phyloP scores from a whole-genome alignment of 2,888 invertebrate species.

The Heliconius sara region DNA sequence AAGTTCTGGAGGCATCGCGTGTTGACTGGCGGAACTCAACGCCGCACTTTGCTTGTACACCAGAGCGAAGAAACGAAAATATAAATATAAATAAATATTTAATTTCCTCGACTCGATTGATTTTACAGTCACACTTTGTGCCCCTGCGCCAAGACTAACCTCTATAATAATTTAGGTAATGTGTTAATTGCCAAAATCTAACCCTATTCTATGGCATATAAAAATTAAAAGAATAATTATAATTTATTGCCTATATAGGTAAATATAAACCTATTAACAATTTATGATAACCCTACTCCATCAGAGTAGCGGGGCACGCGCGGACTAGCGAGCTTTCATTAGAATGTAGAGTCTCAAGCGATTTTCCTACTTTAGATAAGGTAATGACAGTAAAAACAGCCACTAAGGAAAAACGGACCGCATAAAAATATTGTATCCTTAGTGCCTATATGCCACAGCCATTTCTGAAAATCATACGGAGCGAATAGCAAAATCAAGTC shows the following conservation, averaged over 20 bases:
- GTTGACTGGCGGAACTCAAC: too few species aligned
- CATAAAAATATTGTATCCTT: conserved; percentile 84
- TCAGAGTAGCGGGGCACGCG: conserved; percentile 79
- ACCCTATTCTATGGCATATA: too few species aligned
- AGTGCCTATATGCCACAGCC: conserved; percentile 76
- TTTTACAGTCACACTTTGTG: too few species aligned
- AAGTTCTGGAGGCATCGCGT: too few species aligned
- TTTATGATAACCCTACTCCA: conserved; percentile 59
- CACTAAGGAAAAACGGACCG: conserved; percentile 74
- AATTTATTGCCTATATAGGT: neutral
- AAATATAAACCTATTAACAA: neutral
- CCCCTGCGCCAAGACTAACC: too few species aligned
- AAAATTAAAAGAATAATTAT: too few species aligned
- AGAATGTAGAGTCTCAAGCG: conserved; percentile 81
- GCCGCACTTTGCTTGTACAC: too few species aligned
- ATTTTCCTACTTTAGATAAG: conserved; percentile 83
- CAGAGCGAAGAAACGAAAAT: too few species aligned
- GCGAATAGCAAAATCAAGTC: conserved; percentile 72
- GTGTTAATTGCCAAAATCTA: too few species aligned
- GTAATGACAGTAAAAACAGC: conserved; percentile 79
- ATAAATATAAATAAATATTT: too few species aligned
- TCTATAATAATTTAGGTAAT: too few species aligned
- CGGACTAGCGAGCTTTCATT: conserved; percentile 74
- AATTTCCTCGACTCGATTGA: too few species aligned
- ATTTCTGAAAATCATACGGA: conserved; percentile 84